A percentile compares a stretch with the other conserved stretches of the same genome.
phyloP scores from a whole-genome alignment of 2,113 vertebrate species.

The Laticauda laticaudata region DNA sequence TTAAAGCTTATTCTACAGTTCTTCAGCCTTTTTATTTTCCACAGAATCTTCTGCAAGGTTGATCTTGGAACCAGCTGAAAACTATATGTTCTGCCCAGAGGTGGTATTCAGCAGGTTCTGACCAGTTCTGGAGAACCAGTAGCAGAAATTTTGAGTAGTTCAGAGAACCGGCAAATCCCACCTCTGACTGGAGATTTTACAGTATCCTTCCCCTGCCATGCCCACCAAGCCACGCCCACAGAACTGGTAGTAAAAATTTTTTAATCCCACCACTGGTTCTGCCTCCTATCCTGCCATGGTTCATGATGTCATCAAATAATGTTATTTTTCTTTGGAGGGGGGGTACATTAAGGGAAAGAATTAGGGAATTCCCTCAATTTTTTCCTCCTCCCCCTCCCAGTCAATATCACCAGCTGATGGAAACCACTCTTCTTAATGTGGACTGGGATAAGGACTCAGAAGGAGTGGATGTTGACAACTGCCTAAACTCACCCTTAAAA shows the following conservation, averaged over 20 bases:
- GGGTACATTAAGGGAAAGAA: neutral
- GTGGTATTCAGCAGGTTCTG: too few relatives aligned
- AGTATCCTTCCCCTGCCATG: too few relatives aligned
- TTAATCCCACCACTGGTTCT: neutral
- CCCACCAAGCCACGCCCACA: too few relatives aligned
- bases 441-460: neutral
- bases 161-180: too few relatives aligned
- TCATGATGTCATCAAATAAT: neutral
- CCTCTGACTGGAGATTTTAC: too few relatives aligned
- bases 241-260: too few relatives aligned
- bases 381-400: neutral
- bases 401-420: neutral
- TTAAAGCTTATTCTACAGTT: too few relatives aligned
- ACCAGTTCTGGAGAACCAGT: too few relatives aligned
- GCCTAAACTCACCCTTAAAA: neutral
- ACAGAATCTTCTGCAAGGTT: neutral
- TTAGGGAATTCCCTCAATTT: neutral
- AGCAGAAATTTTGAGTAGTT: too few relatives aligned
- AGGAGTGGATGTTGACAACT: neutral
- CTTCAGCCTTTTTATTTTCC: too few relatives aligned
- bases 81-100: neutral
- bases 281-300: neutral
- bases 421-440: neutral
- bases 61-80: neutral
- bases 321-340: neutral